Conservation (phyloP, 1,140 invertebrate species). For the Andrena cerasifolii region DNA sequence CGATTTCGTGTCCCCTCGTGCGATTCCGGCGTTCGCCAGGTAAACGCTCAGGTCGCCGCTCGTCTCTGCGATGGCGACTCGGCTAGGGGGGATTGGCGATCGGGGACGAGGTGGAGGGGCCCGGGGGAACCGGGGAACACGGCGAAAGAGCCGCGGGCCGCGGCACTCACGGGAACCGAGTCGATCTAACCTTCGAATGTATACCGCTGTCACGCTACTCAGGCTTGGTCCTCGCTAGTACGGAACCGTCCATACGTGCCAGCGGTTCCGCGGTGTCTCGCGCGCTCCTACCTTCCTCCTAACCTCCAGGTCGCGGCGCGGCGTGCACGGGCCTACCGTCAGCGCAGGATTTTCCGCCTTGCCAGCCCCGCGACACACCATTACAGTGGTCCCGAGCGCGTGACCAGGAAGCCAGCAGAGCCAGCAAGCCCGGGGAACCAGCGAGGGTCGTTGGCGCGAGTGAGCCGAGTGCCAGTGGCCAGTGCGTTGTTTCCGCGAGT, state of each 20-base stretch:
- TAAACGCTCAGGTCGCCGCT: slow-evolving; percentile 74
- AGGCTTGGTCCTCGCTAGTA: slow-evolving; percentile 62
- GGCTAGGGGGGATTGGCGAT: background rate
- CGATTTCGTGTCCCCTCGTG: slow-evolving; percentile 59
- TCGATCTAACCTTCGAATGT: slow-evolving; percentile 75
- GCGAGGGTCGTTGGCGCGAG: no score
- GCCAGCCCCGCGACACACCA: background rate
- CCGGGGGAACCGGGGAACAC: slow-evolving; percentile 24
- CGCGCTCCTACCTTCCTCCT: slow-evolving; percentile 20
- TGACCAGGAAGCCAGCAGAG: slow-evolving; percentile 2
- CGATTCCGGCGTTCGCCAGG: slow-evolving; percentile 72
- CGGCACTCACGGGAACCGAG: slow-evolving; percentile 58
- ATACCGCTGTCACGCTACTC: slow-evolving; percentile 66
- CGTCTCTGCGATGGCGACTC: slow-evolving; percentile 50
- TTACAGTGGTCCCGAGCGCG: background rate
- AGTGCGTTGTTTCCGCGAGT: background rate
- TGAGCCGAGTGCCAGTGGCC: no score
- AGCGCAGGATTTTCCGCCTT: background rate
- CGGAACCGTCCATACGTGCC: slow-evolving; percentile 66
- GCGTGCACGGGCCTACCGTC: background rate
- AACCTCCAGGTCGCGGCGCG: background rate
- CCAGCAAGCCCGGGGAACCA: no score
- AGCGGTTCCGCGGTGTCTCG: slow-evolving; percentile 42
- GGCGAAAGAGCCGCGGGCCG: slow-evolving; percentile 44
- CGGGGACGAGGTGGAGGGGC: background rate